phyloP scores from a whole-genome alignment of 2,888 invertebrate species.

The Orthonychiurus folsomi region DNA sequence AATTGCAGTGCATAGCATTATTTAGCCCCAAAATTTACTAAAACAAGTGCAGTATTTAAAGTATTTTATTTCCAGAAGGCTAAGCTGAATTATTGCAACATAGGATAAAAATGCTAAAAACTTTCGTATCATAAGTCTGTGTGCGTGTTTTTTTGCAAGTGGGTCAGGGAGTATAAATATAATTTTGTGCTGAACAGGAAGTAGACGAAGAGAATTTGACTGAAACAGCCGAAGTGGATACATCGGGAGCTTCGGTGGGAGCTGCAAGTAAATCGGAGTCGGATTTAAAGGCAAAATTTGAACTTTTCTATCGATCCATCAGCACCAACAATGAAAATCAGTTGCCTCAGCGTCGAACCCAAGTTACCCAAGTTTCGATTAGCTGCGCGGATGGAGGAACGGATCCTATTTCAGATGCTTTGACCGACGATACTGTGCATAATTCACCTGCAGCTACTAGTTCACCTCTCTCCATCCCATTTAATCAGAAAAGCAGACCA shows the following conservation, averaged over 20 bases:
- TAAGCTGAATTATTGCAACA: no score
- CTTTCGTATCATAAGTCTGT: no score
- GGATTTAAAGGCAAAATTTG: constrained; percentile 51
- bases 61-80: no score
- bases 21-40: no score
- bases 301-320: constrained; percentile 48
- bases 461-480: constrained; percentile 21
- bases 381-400: background rate
- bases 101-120: no score
- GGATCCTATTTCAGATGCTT: constrained; percentile 8
- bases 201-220: constrained; percentile 57
- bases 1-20: no score
- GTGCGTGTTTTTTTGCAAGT: background rate
- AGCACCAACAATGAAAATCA: constrained; percentile 28
- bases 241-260: constrained; percentile 42
- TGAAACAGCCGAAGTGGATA: constrained; percentile 45
- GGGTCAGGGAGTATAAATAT: background rate
- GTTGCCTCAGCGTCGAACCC: background rate
- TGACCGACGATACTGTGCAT: background rate
- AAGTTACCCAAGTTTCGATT: constrained; percentile 6
- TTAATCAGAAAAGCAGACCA: constrained; percentile 29
- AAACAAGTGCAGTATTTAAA: no score
- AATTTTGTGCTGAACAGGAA: constrained; percentile 48
- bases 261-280: constrained; percentile 48
- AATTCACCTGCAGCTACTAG: constrained; percentile 10